A percentile compares a stretch with the other conserved stretches of the same genome.
Conservation (phyloP, 2,113 vertebrate species). For the Nothocercus julius region DNA sequence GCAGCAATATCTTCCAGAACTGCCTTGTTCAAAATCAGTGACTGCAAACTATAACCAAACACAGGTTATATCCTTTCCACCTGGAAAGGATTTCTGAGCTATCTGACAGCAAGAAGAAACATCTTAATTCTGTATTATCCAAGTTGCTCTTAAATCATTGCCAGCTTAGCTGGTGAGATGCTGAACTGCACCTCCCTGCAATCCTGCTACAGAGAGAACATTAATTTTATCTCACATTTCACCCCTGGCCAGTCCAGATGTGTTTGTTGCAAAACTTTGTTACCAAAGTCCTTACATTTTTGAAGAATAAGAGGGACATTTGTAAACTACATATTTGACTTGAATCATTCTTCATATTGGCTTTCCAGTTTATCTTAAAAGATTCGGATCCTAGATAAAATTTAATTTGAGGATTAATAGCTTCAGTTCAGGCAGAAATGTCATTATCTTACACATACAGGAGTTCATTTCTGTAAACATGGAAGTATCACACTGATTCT, state of each 20-base stretch:
- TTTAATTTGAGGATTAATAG: constrained; percentile 45
- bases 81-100: not conserved
- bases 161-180: not conserved
- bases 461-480: constrained; percentile 14
- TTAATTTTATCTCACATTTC: not conserved
- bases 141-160: not conserved
- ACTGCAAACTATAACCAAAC: not conserved
- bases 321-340: not conserved
- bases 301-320: constrained; percentile 6
- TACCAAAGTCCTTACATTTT: not conserved
- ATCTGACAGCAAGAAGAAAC: not conserved
- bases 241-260: not conserved
- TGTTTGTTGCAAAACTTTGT: not conserved
- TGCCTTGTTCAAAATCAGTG: not conserved
- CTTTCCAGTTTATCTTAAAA: constrained; percentile 37
- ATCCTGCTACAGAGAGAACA: not conserved
- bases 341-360: not conserved
- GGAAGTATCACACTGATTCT: not conserved
- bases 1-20: not conserved
- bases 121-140: not conserved
- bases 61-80: not conserved
- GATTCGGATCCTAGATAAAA: constrained; percentile 12
- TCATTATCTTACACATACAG: not conserved
- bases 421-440: constrained; percentile 33
- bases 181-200: not conserved